Evolutionary conservation across 2,113 vertebrate species (phyloP), one percentile per base, ranked within the genome.

Genomic region (Budorcas taxicolor): DNA sequence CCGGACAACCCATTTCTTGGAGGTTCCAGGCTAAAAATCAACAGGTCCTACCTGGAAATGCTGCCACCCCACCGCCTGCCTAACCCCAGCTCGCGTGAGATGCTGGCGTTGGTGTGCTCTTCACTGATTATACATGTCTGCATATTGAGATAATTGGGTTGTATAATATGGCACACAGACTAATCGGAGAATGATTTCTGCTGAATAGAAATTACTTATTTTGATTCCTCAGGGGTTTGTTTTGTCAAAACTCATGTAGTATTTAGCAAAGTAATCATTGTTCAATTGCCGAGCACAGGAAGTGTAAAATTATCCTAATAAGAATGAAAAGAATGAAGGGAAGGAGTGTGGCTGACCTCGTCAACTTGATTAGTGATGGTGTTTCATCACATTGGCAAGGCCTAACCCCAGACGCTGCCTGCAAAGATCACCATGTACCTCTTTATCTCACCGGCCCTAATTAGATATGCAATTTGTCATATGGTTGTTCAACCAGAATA

Each of bases 181-280:
- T 98, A 98, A 98, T 97, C 96, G 95, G 97, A 98, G 99, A 99
- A 98, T 98, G 36, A 98, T 98, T 99, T 98, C 98, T 97, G 87
- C 93, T 97, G 98, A 98, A 98, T 97, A 98, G 98, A 98, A 99
- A 99, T 98, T 96, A 98, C 96, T 99, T 98, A 97, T 98, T 98
- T 98, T 98, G 97, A 98, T 98, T 99, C 98, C 97, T 97, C 67
- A 10, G 98, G 98, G 98, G 93, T 98, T 99, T 98, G 97, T 98
- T 99, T 99, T 99, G 98, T 99, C 98, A 98, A 99, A 99, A 99
- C 90, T 98, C 98, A 98, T 98, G 98, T 98, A 99, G 96, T 98
- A 98, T 98, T 99, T 99, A 99, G 98, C 98, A 98, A 99, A 98
- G 96, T 99, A 98, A 98, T 99, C 98, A 98, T 96, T 98, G 98